Conservation (phyloP, 2,797 vertebrate species). For the Chromobotia macracanthus region DNA sequence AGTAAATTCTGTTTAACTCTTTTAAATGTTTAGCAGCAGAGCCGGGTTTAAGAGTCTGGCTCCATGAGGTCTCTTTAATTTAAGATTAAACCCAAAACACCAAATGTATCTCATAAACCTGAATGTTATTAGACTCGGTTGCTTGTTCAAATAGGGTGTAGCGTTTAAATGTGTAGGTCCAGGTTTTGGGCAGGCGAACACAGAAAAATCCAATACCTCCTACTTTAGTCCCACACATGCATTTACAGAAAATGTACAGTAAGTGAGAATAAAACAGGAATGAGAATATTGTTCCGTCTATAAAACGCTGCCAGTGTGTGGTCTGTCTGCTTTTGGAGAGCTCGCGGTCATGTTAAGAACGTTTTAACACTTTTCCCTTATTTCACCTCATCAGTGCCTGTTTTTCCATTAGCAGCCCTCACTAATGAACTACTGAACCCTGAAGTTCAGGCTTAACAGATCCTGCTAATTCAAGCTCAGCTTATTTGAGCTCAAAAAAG, state of each 20-base stretch:
- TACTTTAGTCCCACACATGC: not conserved
- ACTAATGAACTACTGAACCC: slow-evolving; percentile 42
- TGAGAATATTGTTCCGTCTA: slow-evolving; percentile 31
- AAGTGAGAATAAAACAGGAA: slow-evolving; percentile 60
- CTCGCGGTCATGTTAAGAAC: slow-evolving; percentile 65
- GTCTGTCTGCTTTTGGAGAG: slow-evolving; percentile 62
- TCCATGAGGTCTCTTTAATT: slow-evolving; percentile 38
- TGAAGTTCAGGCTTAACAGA: slow-evolving; percentile 53
- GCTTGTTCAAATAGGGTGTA: slow-evolving; percentile 59
- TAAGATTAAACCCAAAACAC: slow-evolving; percentile 55
- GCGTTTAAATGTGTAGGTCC: slow-evolving; percentile 3
- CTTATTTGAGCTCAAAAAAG: slow-evolving; percentile 41
- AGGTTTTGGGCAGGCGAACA: slow-evolving; percentile 13
- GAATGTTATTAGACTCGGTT: slow-evolving; percentile 67
- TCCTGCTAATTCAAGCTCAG: slow-evolving; percentile 56
- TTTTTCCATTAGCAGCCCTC: slow-evolving; percentile 60
- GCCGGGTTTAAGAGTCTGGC: slow-evolving; percentile 21
- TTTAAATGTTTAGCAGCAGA: slow-evolving; percentile 21
- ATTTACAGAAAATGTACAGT: slow-evolving; percentile 55
- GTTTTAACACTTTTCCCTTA: slow-evolving; percentile 62
- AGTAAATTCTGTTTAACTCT: not conserved
- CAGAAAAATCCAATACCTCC: slow-evolving; percentile 4
- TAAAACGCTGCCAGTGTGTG: slow-evolving; percentile 56
- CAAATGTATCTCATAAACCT: slow-evolving; percentile 70
- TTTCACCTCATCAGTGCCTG: slow-evolving; percentile 65